phyloP scores from a whole-genome alignment of 1,140 invertebrate genomes.

The Euschistus heros region DNA sequence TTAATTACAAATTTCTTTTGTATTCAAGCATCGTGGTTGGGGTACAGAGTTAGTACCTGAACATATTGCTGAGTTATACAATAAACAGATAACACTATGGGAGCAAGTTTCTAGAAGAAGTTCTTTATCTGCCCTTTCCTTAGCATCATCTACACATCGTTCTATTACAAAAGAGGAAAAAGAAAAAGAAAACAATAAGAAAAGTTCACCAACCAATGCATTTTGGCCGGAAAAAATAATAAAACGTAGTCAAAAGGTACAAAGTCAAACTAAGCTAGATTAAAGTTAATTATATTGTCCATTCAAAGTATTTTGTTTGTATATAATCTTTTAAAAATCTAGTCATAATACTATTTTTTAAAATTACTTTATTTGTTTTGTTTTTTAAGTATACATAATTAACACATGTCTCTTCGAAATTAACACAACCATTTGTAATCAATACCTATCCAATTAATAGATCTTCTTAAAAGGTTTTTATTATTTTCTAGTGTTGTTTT shows the following conservation, averaged over 20 bases:
- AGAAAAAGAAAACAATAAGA: constrained; percentile 72
- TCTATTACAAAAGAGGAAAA: constrained; percentile 76
- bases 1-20: not conserved
- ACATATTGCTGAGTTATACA: constrained; percentile 61
- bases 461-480: no score
- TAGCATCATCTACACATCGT: constrained; percentile 70
- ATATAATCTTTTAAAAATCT: no score
- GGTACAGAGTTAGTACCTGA: constrained; percentile 73
- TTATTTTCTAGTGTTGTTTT: no score
- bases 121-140: constrained; percentile 74
- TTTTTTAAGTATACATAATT: no score
- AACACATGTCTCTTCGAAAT: no score
- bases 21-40: constrained; percentile 72
- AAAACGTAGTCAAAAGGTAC: constrained; percentile 19
- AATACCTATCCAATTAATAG: no score
- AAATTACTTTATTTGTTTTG: no score
- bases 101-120: constrained; percentile 78
- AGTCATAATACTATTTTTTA: no score
- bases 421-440: no score
- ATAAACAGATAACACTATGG: constrained; percentile 73
- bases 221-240: constrained; percentile 8
- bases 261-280: no score
- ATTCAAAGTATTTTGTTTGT: no score
- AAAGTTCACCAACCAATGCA: constrained; percentile 54
- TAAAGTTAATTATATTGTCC: no score